phyloP scores from a whole-genome alignment of 2,888 invertebrate genomes.

The Colostygia pectinataria region DNA sequence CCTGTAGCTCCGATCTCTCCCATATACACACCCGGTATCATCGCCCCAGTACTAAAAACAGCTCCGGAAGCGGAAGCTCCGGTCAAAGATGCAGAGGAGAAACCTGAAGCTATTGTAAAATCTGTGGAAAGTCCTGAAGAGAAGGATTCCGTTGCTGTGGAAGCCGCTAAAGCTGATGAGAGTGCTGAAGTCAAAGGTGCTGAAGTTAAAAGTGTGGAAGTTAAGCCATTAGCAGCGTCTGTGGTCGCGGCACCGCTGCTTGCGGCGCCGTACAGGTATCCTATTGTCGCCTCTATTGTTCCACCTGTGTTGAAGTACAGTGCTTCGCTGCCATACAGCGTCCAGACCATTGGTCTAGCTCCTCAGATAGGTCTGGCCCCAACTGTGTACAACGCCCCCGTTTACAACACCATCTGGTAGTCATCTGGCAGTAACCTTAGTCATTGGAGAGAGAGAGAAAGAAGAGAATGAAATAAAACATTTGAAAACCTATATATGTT shows the following conservation, averaged over 20 bases:
- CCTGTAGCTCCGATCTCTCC: conserved; percentile 27
- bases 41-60: conserved; percentile 25
- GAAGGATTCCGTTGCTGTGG: conserved; percentile 33
- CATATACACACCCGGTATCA: conserved; percentile 20
- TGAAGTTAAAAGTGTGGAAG: conserved; percentile 16
- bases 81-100: conserved; percentile 41
- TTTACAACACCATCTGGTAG: conserved; percentile 16
- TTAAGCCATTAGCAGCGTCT: conserved; percentile 18
- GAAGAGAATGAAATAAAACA: conserved; percentile 12
- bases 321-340: conserved; percentile 2
- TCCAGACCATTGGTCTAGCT: conserved; percentile 7
- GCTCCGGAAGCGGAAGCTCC: conserved; percentile 27
- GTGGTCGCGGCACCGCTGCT: conserved; percentile 7
- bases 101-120: conserved; percentile 39
- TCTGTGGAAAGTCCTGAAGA: conserved; percentile 26
- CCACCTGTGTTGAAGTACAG: conserved; percentile 11
- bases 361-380: conserved; percentile 11
- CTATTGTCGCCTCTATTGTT: conserved; percentile 20
- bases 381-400: conserved; percentile 7
- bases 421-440: neutral
- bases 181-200: too few species aligned
- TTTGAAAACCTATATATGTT: neutral
- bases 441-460: conserved; percentile 12
- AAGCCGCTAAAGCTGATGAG: conserved; percentile 32
- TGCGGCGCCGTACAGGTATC: conserved; percentile 18